A percentile compares a stretch with the other conserved stretches of the same genome.
These are phyloP conservation scores for Melanargia galathea DNA, from an alignment of 2,888 invertebrate species.

Conservation along the genomic window DNA sequence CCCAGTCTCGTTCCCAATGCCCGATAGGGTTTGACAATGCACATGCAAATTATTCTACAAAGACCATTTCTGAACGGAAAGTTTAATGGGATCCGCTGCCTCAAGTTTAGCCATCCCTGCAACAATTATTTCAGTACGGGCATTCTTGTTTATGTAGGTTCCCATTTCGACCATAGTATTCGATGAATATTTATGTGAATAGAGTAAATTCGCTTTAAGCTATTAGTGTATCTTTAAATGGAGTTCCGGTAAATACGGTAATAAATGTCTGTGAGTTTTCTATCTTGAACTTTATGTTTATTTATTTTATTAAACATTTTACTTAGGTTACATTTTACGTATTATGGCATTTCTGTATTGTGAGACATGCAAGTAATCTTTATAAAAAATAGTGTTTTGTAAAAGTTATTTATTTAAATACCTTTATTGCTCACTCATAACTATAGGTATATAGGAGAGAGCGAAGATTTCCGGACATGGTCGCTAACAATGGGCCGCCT, in stretches of 20 bases:
- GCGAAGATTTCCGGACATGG: too few relatives aligned
- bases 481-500: too few relatives aligned
- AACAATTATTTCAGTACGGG: slow-evolving; percentile 62
- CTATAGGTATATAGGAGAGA: too few relatives aligned
- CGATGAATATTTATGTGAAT: slow-evolving; percentile 46
- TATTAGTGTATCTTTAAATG: slow-evolving; percentile 39
- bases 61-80: slow-evolving; percentile 69
- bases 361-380: background rate
- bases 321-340: background rate
- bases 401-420: too few relatives aligned
- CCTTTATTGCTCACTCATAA: too few relatives aligned
- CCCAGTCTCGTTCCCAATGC: slow-evolving; percentile 66
- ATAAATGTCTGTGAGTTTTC: background rate
- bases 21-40: slow-evolving; percentile 79
- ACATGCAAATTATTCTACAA: slow-evolving; percentile 77
- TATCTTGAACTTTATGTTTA: slow-evolving; percentile 10
- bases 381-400: too few relatives aligned
- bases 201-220: slow-evolving; percentile 34
- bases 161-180: slow-evolving; percentile 52
- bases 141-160: slow-evolving; percentile 52
- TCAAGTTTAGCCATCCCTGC: slow-evolving; percentile 65
- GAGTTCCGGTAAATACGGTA: slow-evolving; percentile 20
- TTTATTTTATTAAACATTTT: background rate
- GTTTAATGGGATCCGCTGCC: slow-evolving; percentile 67
- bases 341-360: background rate